Evolutionary conservation across 2,113 vertebrate species (phyloP), one percentile per base, ranked within the genome.

Genomic region (Orientallactaga bullata): DNA sequence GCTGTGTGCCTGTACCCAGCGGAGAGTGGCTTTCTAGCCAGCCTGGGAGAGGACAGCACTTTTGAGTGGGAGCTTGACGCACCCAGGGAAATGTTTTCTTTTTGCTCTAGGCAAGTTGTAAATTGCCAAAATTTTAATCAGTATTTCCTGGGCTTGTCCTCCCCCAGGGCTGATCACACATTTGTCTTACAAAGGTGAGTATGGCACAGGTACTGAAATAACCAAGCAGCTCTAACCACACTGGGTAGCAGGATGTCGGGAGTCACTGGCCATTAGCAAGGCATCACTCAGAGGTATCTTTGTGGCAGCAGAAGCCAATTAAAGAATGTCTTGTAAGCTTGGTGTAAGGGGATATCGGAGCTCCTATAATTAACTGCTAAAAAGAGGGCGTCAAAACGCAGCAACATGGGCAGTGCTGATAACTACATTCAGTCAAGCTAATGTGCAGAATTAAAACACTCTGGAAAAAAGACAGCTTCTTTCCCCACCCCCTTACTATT

Each of bases 291-390:
- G n/a, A 96, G 81, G 47, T 96, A 79, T 92, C 85, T 93, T 39
- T 51, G 87, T 78, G 84, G 83, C 86, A 91, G 92, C 74, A 60
- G 86, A 93, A 93, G 92, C 76, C 94, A 95, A 96, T 96, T 96
- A 92, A 90, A 92, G 79, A 39, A 69, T 83, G 83, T 92, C 94
- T 94, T 85, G 79, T 90, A 90, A 96, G 90, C 71, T 79, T 32
- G 9, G 58, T 73, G 51, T 91, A 81, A 78, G 39, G 86, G 90
- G 68, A 78, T 73, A 92, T 87, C 89, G 95, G 91, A 83, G 92
- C 80, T 87, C 77, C 80, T 81, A 61, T 85, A 96, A 95, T 96
- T 96, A 91, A 96, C 83, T 94, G 80, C 35, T 47, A 80, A 21
- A 47, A 94, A 91, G 37, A 39, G 94, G 68, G 78, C 60, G 58